Evolutionary conservation across 2,888 invertebrate species (phyloP), one percentile per base, ranked within the genome.

Genomic region (Globia sparganii): DNA sequence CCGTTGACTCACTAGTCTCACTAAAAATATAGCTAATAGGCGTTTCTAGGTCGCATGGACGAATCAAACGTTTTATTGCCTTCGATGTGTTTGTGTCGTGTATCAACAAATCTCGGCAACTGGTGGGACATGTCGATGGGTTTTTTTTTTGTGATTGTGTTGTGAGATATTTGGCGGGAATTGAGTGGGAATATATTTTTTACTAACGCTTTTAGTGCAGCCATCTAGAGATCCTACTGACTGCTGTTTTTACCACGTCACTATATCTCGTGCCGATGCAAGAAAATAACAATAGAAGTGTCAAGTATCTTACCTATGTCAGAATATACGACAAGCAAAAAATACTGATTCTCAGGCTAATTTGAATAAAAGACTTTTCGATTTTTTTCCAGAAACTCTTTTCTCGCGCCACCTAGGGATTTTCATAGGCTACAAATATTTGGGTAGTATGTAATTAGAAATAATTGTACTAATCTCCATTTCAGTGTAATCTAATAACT

Each of bases 21-120:
- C 80, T 85, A 86, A 89, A 88, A 86, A 89, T 89, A 89, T 70
- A 84, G 73, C 65, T 82, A 80, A 87, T 86, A 76, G 71, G 37
- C 68, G 74, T 81, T 86, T 87, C 81, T 86, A 80, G 89, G 89
- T 86, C 89, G 69, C 66, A 65, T 46, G 72, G 64, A 81, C 72
- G 82, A 77, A 72, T 72, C 66, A 80, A 87, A 31, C 28, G 61
- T 84, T 84, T 84, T 84, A 84, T 87, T 84, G 66, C 87, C 18
- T 67, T 86, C 67, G 59, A 86, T 86, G n/a, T 74, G 83, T 84
- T 72, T 80, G 72, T 75, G 68, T 64, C 58, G 46, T 58, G 58
- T 49, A 67, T 71, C 75, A 69, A 74, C 80, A 78, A 67, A 86
- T 83, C 83, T 83, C 66, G 61, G 56, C 49, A 40, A 64, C 37